Base-by-base conservation (phyloP, 2,797 vertebrate species). In the Anisognathus igniventris region DNA sequence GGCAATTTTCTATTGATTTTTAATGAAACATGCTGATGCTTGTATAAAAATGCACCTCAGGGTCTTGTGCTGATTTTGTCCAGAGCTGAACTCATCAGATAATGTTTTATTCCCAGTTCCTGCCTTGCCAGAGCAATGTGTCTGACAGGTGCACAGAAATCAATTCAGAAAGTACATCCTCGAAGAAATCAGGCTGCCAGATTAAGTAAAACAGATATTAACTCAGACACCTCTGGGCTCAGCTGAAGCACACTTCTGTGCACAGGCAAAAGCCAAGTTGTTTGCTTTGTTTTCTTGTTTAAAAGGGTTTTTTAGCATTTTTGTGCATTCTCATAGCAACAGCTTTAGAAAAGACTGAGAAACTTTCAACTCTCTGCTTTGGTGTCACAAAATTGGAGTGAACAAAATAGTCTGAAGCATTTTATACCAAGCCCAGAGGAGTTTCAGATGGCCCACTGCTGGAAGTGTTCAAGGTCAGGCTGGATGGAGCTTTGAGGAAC, bases 1-100 rank as follows among this genome's bases (percentile, higher is more conserved):
- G 79, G 66, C 64, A 87, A 64, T 89, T 81, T 93, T 39, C 56
- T 57, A 74, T 25, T 82, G 91, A 70, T 94, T 96, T 96, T 91
- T 88, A 95, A 82, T 85, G 89, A 89, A 94, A 48, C 33, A 28
- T 47, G 42, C 71, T 88, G 83, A 58, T 79, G 73, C 24, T 54
- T 53, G 31, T 79, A 45, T 37, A 75, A 68, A 86, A 65, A 78
- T 31, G 51, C 31, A 85, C 71, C 65, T 73, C 14, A 2, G 56
- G 53, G 37, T 85, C 58, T 90, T 1, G 7, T 1, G 10, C 45
- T 76, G 62, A 35, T 56, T 93, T 90, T 71, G 21, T 70, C 51
- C 33, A 48, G 77, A 83, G 51, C 22, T 2, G 5, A 67, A 75
- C 35, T 70, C 37, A 56, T 48, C 48, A 75, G 51, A 71, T 47